These are phyloP conservation scores for Entomobrya proxima DNA, from an alignment of 2,888 invertebrate species.

Conservation along the genomic window DNA sequence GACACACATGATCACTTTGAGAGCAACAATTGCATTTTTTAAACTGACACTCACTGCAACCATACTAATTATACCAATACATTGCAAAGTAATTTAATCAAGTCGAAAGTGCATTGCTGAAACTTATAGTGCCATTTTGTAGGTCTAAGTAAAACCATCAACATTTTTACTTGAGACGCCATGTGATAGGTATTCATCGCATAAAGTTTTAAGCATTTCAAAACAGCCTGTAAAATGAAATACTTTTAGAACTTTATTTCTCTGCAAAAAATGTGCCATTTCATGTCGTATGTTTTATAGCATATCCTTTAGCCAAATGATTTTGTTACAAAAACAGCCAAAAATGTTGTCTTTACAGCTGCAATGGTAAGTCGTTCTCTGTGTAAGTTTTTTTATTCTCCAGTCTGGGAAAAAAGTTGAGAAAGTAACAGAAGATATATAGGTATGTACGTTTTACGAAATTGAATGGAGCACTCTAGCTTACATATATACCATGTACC, in stretches of 20 bases:
- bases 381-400: background rate
- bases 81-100: slow-evolving; percentile 4
- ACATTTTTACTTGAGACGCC: background rate
- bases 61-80: slow-evolving; percentile 2
- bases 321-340: slow-evolving; percentile 13
- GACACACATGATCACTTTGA: background rate
- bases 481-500: background rate
- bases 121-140: background rate
- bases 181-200: background rate
- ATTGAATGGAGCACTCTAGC: slow-evolving; percentile 11
- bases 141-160: background rate
- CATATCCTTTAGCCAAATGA: slow-evolving; percentile 20
- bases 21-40: background rate
- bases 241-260: background rate
- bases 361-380: background rate
- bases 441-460: background rate
- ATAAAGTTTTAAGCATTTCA: background rate
- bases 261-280: slow-evolving; percentile 5
- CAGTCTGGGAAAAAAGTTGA: background rate
- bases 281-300: slow-evolving; percentile 3
- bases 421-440: slow-evolving; percentile 18
- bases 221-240: background rate
- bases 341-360: background rate
- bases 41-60: background rate
- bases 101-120: background rate